phyloP scores from a whole-genome alignment of 2,888 invertebrate species.

The Palloptera scutellata region DNA sequence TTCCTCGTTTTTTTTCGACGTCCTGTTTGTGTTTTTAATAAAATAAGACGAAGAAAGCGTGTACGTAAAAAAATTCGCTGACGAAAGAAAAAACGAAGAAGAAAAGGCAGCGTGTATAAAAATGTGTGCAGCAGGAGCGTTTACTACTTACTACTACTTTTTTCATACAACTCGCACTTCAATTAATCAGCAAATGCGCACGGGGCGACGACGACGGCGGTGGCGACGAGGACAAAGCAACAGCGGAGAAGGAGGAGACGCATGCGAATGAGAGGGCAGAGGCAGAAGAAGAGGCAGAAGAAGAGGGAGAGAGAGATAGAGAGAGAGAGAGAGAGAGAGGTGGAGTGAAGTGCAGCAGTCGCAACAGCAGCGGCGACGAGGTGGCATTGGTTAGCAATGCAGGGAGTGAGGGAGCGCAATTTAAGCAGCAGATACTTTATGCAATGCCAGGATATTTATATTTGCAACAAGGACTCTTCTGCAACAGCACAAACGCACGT shows the following conservation, averaged over 20 bases:
- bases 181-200: slow-evolving; percentile 41
- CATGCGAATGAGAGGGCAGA: slow-evolving; percentile 42
- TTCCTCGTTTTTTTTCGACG: slow-evolving; percentile 27
- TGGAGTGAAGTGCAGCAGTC: background rate
- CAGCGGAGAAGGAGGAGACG: slow-evolving; percentile 10
- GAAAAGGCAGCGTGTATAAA: slow-evolving; percentile 13
- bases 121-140: slow-evolving; percentile 24
- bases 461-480: slow-evolving; percentile 9
- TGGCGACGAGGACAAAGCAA: slow-evolving; percentile 8
- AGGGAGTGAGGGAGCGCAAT: background rate
- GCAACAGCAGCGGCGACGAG: background rate
- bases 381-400: background rate
- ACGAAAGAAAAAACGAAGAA: slow-evolving; percentile 19
- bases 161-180: slow-evolving; percentile 36
- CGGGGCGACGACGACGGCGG: too few relatives aligned
- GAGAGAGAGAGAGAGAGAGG: slow-evolving; percentile 9
- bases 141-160: background rate
- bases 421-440: background rate
- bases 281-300: slow-evolving; percentile 19
- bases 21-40: slow-evolving; percentile 9
- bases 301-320: slow-evolving; percentile 3
- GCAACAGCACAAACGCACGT: background rate
- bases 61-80: background rate
- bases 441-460: slow-evolving; percentile 11
- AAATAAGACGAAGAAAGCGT: slow-evolving; percentile 8